phyloP scores from a whole-genome alignment of 2,888 invertebrate genomes.

The Drosophila kuntzei region DNA sequence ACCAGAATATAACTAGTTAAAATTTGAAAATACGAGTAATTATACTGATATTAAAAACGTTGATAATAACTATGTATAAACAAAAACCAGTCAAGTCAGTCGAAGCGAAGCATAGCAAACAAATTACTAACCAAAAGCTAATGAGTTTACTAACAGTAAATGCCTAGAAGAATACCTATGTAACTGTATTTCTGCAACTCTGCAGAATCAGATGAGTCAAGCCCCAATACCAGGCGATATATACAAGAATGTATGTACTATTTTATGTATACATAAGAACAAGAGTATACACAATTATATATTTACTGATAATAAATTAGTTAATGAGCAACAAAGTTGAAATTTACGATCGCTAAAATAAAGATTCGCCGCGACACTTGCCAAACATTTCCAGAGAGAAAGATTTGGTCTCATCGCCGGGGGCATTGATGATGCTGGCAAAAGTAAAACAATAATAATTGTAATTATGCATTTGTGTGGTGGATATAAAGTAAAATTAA shows the following conservation, averaged over 20 bases:
- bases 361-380: slow-evolving; percentile 36
- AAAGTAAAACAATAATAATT: slow-evolving; percentile 77
- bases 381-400: slow-evolving; percentile 51
- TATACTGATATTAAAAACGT: slow-evolving; percentile 60
- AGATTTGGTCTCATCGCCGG: slow-evolving; percentile 22
- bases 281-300: slow-evolving; percentile 59
- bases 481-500: slow-evolving; percentile 46
- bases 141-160: slow-evolving; percentile 67
- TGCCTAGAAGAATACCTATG: slow-evolving; percentile 44
- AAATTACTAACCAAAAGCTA: slow-evolving; percentile 57
- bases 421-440: slow-evolving; percentile 39
- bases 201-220: slow-evolving; percentile 38
- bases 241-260: slow-evolving; percentile 62
- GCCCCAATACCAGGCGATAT: slow-evolving; percentile 67
- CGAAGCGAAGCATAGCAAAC: slow-evolving; percentile 69
- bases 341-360: slow-evolving; percentile 50
- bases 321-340: slow-evolving; percentile 57
- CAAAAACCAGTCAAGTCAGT: slow-evolving; percentile 68
- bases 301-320: slow-evolving; percentile 75
- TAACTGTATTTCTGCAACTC: slow-evolving; percentile 36
- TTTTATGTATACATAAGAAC: slow-evolving; percentile 55
- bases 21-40: slow-evolving; percentile 43
- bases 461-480: slow-evolving; percentile 80
- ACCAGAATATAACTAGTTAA: slow-evolving; percentile 68
- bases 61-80: slow-evolving; percentile 70